phyloP scores from a whole-genome alignment of 1,140 invertebrate species.

The Eciton burchellii region DNA sequence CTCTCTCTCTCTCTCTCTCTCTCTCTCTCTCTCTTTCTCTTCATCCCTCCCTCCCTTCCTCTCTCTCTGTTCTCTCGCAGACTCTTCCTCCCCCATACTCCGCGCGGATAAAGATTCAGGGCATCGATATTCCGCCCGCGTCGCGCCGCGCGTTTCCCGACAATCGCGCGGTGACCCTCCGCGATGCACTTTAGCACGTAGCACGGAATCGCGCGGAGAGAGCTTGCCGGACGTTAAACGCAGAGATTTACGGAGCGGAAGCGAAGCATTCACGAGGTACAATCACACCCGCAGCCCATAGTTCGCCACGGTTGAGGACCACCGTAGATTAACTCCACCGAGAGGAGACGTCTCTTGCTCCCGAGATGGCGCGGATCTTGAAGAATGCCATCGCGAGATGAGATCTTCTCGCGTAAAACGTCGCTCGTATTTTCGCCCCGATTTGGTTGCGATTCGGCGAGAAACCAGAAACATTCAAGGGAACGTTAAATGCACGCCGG shows the following conservation, averaged over 20 bases:
- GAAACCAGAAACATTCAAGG: not conserved
- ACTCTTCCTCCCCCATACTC: too few species aligned
- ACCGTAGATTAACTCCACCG: slow-evolving; percentile 20
- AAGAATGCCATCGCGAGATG: not conserved
- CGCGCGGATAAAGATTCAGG: slow-evolving; percentile 7
- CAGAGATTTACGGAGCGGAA: slow-evolving; percentile 38
- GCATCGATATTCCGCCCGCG: slow-evolving; percentile 39
- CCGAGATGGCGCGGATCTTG: not conserved
- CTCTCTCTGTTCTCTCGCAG: too few species aligned
- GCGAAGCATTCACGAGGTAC: slow-evolving; percentile 31
- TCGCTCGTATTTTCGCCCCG: not conserved
- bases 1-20: not conserved
- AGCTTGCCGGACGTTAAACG: slow-evolving; percentile 38
- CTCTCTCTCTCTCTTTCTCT: not conserved
- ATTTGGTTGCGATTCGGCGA: not conserved
- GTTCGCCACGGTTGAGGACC: slow-evolving; percentile 24
- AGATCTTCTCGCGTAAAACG: not conserved
- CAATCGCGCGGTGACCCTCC: slow-evolving; percentile 8
- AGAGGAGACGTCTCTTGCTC: slow-evolving; percentile 12
- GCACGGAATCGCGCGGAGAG: slow-evolving; percentile 10
- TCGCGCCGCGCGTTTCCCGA: slow-evolving; percentile 43
- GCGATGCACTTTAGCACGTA: slow-evolving; percentile 33
- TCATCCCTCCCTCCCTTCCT: not conserved
- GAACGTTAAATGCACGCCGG: too few species aligned
- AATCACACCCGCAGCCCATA: slow-evolving; percentile 8